Evolutionary conservation across 2,888 invertebrate species (phyloP).

Genomic region (Galerucella calmariensis): DNA sequence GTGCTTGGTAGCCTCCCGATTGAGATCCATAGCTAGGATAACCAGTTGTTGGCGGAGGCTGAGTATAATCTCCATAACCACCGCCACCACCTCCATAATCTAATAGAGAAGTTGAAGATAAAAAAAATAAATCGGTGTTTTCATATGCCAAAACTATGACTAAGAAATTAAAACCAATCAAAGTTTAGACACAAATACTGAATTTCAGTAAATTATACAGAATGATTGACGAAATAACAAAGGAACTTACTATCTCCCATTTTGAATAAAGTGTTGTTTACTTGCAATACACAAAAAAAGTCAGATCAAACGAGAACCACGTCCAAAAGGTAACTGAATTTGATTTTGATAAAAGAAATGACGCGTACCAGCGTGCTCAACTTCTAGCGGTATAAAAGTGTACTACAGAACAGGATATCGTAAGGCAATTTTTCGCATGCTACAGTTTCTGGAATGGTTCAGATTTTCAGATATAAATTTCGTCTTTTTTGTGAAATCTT

Average conservation of each 20-base stretch:
- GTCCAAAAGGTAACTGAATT: too few species aligned
- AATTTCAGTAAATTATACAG: neutral
- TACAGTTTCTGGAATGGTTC: too few species aligned
- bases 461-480: too few species aligned
- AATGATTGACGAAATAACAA: slow-evolving; percentile 22
- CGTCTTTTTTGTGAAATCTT: too few species aligned
- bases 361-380: neutral
- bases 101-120: neutral
- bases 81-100: slow-evolving; percentile 41
- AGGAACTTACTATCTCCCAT: slow-evolving; percentile 41
- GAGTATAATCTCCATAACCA: slow-evolving; percentile 49
- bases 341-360: too few species aligned
- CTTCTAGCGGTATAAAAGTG: neutral
- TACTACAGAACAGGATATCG: neutral
- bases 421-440: neutral
- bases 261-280: neutral
- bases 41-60: slow-evolving; percentile 48
- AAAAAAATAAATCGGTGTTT: neutral
- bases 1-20: slow-evolving; percentile 36
- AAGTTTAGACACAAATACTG: neutral
- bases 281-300: too few species aligned
- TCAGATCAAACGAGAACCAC: too few species aligned
- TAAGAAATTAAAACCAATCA: too few species aligned
- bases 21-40: slow-evolving; percentile 40
- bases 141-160: slow-evolving; percentile 12